Base-by-base conservation (phyloP, 1,140 invertebrate species). In the Trichoplusia ni region DNA sequence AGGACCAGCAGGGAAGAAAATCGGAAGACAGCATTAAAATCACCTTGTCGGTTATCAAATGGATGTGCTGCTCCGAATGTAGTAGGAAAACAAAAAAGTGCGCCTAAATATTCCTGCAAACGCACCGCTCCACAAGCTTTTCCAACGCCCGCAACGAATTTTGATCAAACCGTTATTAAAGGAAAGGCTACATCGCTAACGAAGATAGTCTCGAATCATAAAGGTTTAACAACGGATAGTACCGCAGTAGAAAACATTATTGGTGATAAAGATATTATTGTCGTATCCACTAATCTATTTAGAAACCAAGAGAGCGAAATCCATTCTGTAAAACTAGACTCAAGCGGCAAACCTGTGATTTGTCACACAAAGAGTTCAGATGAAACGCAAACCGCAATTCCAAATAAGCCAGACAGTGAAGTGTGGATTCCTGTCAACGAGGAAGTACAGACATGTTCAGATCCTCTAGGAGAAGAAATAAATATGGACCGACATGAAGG, bases 221-320 rank as follows among this genome's bases (percentile, higher is more conserved):
- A 18, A 14, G 29, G n/a, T 31, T 11, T 31, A 11, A 8, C 14
- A 11, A 19, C 16, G 2, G 13, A 58, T 29, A 42, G 1, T 31
- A 13, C 3, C 14, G 14, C 54, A 2, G 14, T 44, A 4, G 54
- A 59, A 11, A 59, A 44, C 4, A 1, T 44, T 19, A 33, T 44
- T 13, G 37, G 18, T 23, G 27, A 59, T n/a, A 29, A 47, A 42
- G 59, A 71, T n/a, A 42, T 68, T 38, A 51, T 56, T 42, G 13
- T 62, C 16, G 13, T 69, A 37, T 63, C 53, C 16, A 44, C 38
- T 33, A 23, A 67, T 49, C 27, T 64, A 13, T 61, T 69, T 14
- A 72, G 58, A 59, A 69, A 70, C 13, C 44, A 49, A 6, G 62
- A 70, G 21, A 69, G 46, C 13, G 69, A 75, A 35, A 33, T 25